phyloP scores from a whole-genome alignment of 2,113 vertebrate genomes.

The Myrmecobius fasciatus region DNA sequence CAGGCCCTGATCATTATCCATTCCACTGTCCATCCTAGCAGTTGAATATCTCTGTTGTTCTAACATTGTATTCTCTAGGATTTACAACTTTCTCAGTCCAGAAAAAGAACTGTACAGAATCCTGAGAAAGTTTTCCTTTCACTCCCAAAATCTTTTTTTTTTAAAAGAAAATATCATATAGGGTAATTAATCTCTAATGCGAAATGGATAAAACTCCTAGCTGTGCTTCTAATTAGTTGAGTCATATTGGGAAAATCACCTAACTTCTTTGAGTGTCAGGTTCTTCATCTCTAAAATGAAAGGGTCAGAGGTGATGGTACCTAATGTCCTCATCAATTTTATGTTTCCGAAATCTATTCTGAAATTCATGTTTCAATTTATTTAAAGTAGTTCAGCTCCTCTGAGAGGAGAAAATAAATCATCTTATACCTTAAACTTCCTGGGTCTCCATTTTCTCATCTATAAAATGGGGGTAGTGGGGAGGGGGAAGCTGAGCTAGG shows the following conservation, averaged over 20 bases:
- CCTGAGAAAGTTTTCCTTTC: slow-evolving; percentile 23
- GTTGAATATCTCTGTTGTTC: slow-evolving; percentile 8
- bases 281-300: neutral
- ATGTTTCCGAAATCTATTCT: neutral
- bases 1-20: neutral
- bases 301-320: neutral
- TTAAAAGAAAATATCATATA: slow-evolving; percentile 24
- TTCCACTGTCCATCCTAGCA: neutral
- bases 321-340: neutral
- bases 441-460: neutral
- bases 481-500: neutral
- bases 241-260: neutral
- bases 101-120: slow-evolving; percentile 44
- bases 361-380: neutral
- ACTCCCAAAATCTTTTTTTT: neutral
- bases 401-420: neutral
- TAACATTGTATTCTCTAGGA: neutral
- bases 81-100: slow-evolving; percentile 18
- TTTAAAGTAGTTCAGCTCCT: slow-evolving; percentile 32
- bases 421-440: neutral
- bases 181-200: neutral
- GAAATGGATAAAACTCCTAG: too few species aligned
- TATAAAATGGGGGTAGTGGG: neutral
- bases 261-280: neutral
- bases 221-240: neutral